phyloP scores from a whole-genome alignment of 37 sponge, comb jelly and placozoan genomes.

The Cliona cf. orientalis region DNA sequence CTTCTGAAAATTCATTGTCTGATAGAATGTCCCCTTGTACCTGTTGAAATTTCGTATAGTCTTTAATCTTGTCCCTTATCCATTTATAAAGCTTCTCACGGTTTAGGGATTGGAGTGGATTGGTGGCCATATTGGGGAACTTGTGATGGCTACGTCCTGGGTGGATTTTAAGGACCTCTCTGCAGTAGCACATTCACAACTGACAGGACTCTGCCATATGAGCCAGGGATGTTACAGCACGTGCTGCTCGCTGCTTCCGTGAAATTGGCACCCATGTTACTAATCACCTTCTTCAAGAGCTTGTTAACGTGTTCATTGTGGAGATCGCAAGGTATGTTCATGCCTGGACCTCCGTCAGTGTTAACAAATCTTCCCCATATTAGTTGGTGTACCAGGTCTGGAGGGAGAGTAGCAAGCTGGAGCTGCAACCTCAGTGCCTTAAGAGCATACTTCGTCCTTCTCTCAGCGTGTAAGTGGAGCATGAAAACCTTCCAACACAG shows the following conservation, averaged over 20 bases:
- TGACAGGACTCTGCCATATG: neutral
- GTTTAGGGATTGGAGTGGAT: constrained; percentile 8
- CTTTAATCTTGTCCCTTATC: constrained; percentile 1
- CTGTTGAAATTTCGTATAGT: neutral
- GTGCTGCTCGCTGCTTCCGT: constrained; percentile 35
- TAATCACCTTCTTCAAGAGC: constrained; percentile 29
- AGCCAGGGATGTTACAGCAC: constrained; percentile 30
- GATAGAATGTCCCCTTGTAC: too few species aligned
- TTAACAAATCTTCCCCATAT: constrained; percentile 50
- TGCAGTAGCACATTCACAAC: constrained; percentile 4
- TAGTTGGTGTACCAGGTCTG: constrained; percentile 21
- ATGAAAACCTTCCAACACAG: constrained; percentile 43
- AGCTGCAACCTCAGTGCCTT: constrained; percentile 11
- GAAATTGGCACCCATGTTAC: constrained; percentile 43
- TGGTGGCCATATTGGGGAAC: constrained; percentile 5
- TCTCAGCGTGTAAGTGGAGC: constrained; percentile 21
- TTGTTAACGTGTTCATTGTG: constrained; percentile 60
- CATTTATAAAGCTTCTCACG: neutral
- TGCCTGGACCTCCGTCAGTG: constrained; percentile 45
- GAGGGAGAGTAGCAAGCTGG: constrained; percentile 13
- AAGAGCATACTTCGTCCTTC: constrained; percentile 15
- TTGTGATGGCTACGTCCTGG: neutral
- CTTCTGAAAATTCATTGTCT: too few species aligned
- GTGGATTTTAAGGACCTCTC: neutral
- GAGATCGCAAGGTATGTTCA: constrained; percentile 53